Percentiles rank a stretch among this genome's conserved stretches.
phyloP scores from a whole-genome alignment of 1,140 invertebrate species.

The Lanistes nyassanus region DNA sequence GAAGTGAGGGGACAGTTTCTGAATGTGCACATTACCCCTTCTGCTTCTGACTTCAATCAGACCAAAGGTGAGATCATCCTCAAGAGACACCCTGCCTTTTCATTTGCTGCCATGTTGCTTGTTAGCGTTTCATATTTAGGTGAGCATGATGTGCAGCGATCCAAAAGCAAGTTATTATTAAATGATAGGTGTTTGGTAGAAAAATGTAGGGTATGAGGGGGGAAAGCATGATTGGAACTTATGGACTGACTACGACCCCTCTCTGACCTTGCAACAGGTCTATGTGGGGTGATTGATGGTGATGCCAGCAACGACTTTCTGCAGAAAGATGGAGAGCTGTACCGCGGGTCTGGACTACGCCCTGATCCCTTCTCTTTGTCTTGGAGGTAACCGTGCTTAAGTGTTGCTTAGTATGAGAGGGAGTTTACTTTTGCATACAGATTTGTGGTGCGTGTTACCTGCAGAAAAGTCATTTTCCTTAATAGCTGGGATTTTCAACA shows the following conservation, averaged over 20 bases:
- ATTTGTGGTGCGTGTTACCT: too few species aligned
- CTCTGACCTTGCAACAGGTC: constrained; percentile 37
- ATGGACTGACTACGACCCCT: not conserved
- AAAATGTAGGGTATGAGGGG: not conserved
- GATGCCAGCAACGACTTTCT: constrained; percentile 40
- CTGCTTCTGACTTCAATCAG: constrained; percentile 40
- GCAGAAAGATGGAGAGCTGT: constrained; percentile 39
- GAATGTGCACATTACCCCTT: constrained; percentile 43
- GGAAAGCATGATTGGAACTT: not conserved
- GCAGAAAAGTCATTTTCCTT: too few species aligned
- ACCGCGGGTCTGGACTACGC: constrained; percentile 25
- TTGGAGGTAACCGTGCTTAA: constrained; percentile 42
- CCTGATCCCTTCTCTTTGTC: constrained; percentile 44
- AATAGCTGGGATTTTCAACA: too few species aligned
- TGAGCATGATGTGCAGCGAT: too few species aligned
- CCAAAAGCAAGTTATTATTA: too few species aligned
- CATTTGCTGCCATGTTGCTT: too few species aligned
- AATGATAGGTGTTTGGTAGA: too few species aligned
- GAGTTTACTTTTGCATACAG: too few species aligned
- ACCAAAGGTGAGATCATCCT: constrained; percentile 32
- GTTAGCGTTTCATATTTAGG: too few species aligned
- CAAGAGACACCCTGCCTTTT: too few species aligned
- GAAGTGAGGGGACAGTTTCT: constrained; percentile 38
- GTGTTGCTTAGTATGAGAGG: too few species aligned
- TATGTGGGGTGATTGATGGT: constrained; percentile 56